phyloP scores from a whole-genome alignment of 2,888 invertebrate genomes.

The Drosophila meridionalis region DNA sequence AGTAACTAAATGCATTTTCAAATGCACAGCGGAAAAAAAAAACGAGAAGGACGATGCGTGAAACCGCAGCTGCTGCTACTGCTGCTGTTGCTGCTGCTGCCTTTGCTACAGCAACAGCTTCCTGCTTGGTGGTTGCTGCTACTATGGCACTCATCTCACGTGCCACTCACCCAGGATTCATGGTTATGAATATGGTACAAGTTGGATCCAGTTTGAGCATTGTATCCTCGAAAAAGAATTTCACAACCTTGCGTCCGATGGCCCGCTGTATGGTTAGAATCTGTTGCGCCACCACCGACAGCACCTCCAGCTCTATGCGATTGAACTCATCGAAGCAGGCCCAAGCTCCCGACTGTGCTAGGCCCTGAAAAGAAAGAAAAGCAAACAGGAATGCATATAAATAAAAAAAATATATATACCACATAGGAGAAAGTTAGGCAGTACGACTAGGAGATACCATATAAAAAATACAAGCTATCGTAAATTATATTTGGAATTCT shows the following conservation, averaged over 20 bases:
- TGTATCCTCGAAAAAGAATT: constrained; percentile 95
- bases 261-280: constrained; percentile 96
- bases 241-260: constrained; percentile 90
- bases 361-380: constrained; percentile 86
- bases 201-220: constrained; percentile 95
- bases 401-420: constrained; percentile 5
- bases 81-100: constrained; percentile 68
- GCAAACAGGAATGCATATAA: neutral
- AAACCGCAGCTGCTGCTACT: constrained; percentile 74
- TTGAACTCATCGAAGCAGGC: constrained; percentile 98
- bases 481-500: neutral
- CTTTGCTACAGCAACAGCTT: constrained; percentile 30
- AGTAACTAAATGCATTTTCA: constrained; percentile 80
- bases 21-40: constrained; percentile 59
- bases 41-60: constrained; percentile 54
- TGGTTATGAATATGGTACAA: constrained; percentile 96
- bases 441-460: neutral
- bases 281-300: constrained; percentile 97
- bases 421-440: neutral
- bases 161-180: constrained; percentile 93
- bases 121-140: constrained; percentile 8
- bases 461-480: neutral
- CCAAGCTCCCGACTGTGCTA: constrained; percentile 97
- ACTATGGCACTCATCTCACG: constrained; percentile 26
- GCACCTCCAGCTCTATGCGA: constrained; percentile 95